phyloP scores from a whole-genome alignment of 2,888 invertebrate species.

The Acronicta psi region DNA sequence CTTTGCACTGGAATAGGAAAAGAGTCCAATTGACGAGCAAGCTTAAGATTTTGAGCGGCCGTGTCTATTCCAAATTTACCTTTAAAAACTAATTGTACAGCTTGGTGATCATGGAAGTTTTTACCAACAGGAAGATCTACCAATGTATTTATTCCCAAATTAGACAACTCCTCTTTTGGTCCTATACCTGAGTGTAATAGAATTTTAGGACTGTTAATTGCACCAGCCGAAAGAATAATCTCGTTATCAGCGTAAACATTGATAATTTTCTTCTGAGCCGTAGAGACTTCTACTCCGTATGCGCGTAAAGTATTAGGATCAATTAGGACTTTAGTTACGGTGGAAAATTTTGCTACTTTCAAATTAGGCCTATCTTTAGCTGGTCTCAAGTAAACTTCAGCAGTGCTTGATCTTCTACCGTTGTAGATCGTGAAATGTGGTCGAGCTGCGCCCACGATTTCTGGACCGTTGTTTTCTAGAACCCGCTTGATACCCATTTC shows the following conservation, averaged over 20 bases:
- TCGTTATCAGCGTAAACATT: constrained; percentile 71
- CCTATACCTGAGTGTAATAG: constrained; percentile 81
- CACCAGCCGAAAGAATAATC: constrained; percentile 78
- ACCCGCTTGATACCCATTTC: constrained; percentile 70
- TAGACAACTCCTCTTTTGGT: constrained; percentile 67
- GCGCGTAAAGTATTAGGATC: constrained; percentile 63
- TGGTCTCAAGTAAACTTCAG: constrained; percentile 74
- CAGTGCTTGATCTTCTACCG: constrained; percentile 78
- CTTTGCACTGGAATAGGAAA: constrained; percentile 72
- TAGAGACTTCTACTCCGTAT: constrained; percentile 71
- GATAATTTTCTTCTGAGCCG: constrained; percentile 59
- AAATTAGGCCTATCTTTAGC: constrained; percentile 70
- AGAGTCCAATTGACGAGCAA: constrained; percentile 59
- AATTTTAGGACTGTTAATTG: constrained; percentile 77
- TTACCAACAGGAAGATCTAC: constrained; percentile 78
- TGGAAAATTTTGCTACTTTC: constrained; percentile 70
- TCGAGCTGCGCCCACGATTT: constrained; percentile 60
- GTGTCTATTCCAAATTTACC: constrained; percentile 67
- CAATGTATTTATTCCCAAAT: constrained; percentile 65
- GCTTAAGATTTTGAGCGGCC: constrained; percentile 72
- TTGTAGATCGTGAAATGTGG: constrained; percentile 70
- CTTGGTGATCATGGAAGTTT: constrained; percentile 78
- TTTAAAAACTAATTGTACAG: constrained; percentile 64
- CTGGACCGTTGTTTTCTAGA: constrained; percentile 68
- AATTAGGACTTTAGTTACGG: constrained; percentile 74